These are phyloP conservation scores for Zoroaster sp. DNA, from an alignment of 53 echinoderm and acorn worm genomes.

Conservation along the genomic window DNA sequence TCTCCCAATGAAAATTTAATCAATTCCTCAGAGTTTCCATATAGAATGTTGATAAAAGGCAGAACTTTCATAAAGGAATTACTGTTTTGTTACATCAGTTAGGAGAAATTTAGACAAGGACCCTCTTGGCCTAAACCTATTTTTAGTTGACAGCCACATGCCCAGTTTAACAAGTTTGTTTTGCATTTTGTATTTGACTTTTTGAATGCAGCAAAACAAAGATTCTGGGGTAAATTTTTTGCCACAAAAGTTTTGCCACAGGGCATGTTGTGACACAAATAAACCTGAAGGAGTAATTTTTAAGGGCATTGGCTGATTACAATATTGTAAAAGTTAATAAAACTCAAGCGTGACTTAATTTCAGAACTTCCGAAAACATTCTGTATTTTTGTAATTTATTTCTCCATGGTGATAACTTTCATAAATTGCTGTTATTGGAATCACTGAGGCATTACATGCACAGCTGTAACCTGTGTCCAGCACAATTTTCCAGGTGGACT, in stretches of 20 bases:
- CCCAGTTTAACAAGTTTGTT: not conserved
- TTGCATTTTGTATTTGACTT: not conserved
- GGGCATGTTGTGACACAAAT: too few relatives aligned
- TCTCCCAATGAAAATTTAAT: not conserved
- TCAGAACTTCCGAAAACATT: too few relatives aligned
- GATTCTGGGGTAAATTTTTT: not conserved
- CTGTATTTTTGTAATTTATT: too few relatives aligned
- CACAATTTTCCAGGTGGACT: constrained; percentile 45
- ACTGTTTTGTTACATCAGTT: not conserved
- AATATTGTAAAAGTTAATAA: too few relatives aligned
- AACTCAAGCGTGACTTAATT: too few relatives aligned
- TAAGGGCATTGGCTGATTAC: too few relatives aligned
- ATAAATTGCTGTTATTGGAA: too few relatives aligned
- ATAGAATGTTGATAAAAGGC: not conserved
- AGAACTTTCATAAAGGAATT: not conserved
- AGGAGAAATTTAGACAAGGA: not conserved
- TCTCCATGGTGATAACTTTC: too few relatives aligned
- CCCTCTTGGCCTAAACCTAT: not conserved
- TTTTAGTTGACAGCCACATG: not conserved
- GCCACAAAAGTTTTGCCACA: too few relatives aligned
- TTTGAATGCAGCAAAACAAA: not conserved
- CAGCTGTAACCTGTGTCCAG: constrained; percentile 39
- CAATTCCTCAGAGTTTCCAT: not conserved
- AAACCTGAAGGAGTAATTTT: too few relatives aligned
- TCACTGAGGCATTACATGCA: not conserved